Evolutionary conservation across 1,140 invertebrate species (phyloP), one percentile per base, ranked within the genome.

Genomic region (Propsilocerus akamusi): DNA sequence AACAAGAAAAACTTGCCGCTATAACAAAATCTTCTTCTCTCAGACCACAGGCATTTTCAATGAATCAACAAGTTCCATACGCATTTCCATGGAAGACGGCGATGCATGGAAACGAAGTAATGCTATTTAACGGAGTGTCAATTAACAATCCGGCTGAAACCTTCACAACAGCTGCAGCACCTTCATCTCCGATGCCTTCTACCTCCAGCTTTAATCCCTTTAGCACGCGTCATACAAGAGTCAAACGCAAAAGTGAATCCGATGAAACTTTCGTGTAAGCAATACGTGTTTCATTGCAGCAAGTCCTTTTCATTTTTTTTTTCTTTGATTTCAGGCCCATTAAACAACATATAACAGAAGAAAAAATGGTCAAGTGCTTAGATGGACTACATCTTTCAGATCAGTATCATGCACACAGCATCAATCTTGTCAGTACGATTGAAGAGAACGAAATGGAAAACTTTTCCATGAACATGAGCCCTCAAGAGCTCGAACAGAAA

Each of bases 291-390:
- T 52, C 49, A 14, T 32, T 50, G 51, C 47, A 25, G 30, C 51
- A 30, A 51, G 52, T 50, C 48, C 14, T 10, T 8, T 26, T 6
- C 12, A 14, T 22, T 53, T 12, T n/a, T n/a, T n/a, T n/a, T n/a
- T n/a, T n/a, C n/a, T n/a, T n/a, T 20, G 17, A 41, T 50, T 68
- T 52, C 48, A 72, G 73, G 20, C 75, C 74, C 20, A 57, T 67
- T n/a, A 86, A 86, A 62, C 80, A 82, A 56, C 70, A 79, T n/a
- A 84, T 85, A 53, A 83, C 81, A 1, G 82, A 85, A 62, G 81
- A 85, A 60, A 81, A 81, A 64, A 84, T 86, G 75, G 75, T 81
- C 14, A 80, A 78, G 30, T 80, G 83, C 58, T 74, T 86, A 52
- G 77, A 72, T 54, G 73, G 76, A 26, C 63, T 86, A 22, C 80